A percentile compares a stretch with the other conserved stretches of the same genome.
phyloP scores from a whole-genome alignment of 2,113 vertebrate species.

The Aegithalos caudatus region DNA sequence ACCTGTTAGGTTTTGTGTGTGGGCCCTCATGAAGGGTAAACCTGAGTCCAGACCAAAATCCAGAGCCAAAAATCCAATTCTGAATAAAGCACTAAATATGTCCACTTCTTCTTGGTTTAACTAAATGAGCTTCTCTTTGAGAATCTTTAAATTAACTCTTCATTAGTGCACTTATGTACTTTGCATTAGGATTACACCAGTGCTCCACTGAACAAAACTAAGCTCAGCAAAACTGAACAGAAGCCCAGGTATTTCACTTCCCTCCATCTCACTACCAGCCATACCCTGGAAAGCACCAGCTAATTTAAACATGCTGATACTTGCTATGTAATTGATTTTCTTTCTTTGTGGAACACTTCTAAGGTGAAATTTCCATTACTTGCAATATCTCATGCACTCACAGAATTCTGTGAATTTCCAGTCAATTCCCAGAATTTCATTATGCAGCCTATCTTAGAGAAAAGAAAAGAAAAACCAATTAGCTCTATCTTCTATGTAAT shows the following conservation, averaged over 20 bases:
- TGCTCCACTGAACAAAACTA: neutral
- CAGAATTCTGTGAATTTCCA: neutral
- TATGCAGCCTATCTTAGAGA: neutral
- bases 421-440: neutral
- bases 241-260: neutral
- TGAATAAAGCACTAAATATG: neutral
- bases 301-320: neutral
- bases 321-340: neutral
- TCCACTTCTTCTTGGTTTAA: neutral
- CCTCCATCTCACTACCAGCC: neutral
- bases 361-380: neutral
- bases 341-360: neutral
- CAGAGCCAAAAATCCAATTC: neutral
- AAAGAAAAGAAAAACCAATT: neutral
- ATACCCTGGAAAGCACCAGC: neutral
- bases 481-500: neutral
- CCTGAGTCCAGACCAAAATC: neutral
- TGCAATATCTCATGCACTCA: neutral
- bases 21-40: neutral
- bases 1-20: neutral
- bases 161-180: neutral
- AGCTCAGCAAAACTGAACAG: neutral
- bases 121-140: neutral
- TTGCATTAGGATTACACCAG: neutral
- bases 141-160: neutral